A percentile compares a stretch with the other conserved stretches of the same genome.
Conservation (phyloP, 1,140 invertebrate species). For the Brachystomella parvula region DNA sequence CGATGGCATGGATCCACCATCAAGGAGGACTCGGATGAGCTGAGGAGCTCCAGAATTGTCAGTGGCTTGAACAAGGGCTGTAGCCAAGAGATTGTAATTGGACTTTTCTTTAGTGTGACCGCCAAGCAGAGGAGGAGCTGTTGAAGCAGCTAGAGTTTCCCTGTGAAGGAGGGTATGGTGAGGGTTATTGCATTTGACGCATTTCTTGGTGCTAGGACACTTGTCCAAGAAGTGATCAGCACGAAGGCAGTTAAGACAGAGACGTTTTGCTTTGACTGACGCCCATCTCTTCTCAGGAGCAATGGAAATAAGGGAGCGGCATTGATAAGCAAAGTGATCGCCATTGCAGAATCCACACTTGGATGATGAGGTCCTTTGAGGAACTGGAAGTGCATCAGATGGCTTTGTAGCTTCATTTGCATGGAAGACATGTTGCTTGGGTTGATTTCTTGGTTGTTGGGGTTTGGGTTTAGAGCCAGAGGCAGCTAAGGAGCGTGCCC, state of each 20-base stretch:
- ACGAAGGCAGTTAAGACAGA: too few species aligned
- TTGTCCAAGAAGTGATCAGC: too few species aligned
- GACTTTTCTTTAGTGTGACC: background rate
- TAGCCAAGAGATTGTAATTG: background rate
- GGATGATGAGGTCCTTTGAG: too few species aligned
- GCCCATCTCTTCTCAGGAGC: too few species aligned
- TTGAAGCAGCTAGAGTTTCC: too few species aligned
- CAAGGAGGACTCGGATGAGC: background rate
- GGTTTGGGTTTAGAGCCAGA: too few species aligned
- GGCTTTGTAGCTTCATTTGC: background rate
- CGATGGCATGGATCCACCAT: background rate
- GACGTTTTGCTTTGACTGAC: too few species aligned
- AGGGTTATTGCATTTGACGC: background rate
- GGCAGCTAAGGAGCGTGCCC: slow-evolving; percentile 8
- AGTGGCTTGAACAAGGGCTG: background rate
- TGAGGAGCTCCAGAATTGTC: background rate
- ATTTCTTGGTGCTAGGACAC: too few species aligned
- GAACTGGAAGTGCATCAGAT: too few species aligned
- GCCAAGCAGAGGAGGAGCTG: background rate
- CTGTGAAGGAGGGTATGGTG: background rate
- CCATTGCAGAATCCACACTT: too few species aligned
- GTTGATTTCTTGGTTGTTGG: background rate
- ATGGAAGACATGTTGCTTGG: background rate
- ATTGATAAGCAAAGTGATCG: too few species aligned
- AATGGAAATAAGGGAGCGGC: too few species aligned